phyloP scores from a whole-genome alignment of 2,888 invertebrate genomes.

The Scelioninae gen. 1 region DNA sequence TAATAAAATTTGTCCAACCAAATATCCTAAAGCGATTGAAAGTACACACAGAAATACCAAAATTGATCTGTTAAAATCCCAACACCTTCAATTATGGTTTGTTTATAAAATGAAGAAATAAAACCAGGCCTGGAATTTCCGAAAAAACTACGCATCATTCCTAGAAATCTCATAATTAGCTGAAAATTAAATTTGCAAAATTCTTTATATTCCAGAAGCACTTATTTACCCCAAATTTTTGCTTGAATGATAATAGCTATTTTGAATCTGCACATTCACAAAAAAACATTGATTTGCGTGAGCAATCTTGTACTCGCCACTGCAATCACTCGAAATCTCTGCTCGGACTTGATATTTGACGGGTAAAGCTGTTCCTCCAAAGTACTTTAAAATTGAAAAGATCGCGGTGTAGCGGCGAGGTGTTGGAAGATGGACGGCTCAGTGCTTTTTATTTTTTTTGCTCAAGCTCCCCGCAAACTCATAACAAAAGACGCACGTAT shows the following conservation, averaged over 20 bases:
- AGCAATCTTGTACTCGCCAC: constrained; percentile 69
- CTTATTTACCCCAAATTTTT: constrained; percentile 13
- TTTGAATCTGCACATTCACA: constrained; percentile 1
- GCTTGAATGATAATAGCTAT: constrained; percentile 40
- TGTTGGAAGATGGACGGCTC: constrained; percentile 64
- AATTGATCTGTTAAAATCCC: too few species aligned
- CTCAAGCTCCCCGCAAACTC: constrained; percentile 54
- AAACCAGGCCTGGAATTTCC: too few species aligned
- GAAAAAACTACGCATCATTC: too few species aligned
- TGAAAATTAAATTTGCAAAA: too few species aligned
- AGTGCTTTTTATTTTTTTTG: constrained; percentile 26
- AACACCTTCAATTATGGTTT: too few species aligned
- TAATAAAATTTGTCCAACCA: too few species aligned
- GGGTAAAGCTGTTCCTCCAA: constrained; percentile 72
- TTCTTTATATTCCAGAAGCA: background rate
- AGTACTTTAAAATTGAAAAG: constrained; percentile 66
- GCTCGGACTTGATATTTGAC: constrained; percentile 78
- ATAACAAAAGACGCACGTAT: constrained; percentile 64
- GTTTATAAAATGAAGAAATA: too few species aligned
- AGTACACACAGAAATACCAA: too few species aligned
- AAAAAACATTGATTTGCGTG: constrained; percentile 53
- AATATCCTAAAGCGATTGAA: too few species aligned
- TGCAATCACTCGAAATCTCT: constrained; percentile 80
- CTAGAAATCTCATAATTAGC: too few species aligned
- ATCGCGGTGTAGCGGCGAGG: constrained; percentile 47